phyloP scores from a whole-genome alignment of 2,113 vertebrate genomes.

The Chaetura pelagica region DNA sequence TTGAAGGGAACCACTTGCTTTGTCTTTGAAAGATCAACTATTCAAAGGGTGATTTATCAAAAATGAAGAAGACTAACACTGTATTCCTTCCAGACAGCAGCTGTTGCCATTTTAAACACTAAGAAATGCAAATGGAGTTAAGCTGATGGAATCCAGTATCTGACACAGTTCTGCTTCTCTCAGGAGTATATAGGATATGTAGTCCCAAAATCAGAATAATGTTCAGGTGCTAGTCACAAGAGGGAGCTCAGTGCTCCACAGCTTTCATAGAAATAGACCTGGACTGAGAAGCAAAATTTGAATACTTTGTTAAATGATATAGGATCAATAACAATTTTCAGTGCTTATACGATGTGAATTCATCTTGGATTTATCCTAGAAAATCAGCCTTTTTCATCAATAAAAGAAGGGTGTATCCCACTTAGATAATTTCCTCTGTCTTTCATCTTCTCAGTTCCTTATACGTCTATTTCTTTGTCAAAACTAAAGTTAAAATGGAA shows the following conservation, averaged over 20 bases:
- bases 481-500: not conserved
- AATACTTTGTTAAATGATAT: not conserved
- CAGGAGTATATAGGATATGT: not conserved
- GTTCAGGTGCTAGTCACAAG: slow-evolving; percentile 66
- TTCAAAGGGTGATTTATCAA: not conserved
- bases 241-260: slow-evolving; percentile 63
- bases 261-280: not conserved
- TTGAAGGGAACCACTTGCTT: not conserved
- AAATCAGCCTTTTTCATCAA: not conserved
- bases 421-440: not conserved
- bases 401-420: not conserved
- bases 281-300: not conserved
- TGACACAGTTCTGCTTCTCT: not conserved
- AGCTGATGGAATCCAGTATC: not conserved
- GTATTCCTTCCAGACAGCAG: not conserved
- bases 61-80: not conserved
- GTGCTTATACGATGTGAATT: not conserved
- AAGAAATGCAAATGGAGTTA: not conserved
- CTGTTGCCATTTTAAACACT: not conserved
- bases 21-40: not conserved
- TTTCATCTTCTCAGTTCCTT: not conserved
- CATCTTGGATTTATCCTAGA: not conserved
- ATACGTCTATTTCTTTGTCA: not conserved
- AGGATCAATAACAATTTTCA: not conserved
- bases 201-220: not conserved